Evolutionary conservation across 2,113 vertebrate species (phyloP).

Genomic region (Saguinus midas): DNA sequence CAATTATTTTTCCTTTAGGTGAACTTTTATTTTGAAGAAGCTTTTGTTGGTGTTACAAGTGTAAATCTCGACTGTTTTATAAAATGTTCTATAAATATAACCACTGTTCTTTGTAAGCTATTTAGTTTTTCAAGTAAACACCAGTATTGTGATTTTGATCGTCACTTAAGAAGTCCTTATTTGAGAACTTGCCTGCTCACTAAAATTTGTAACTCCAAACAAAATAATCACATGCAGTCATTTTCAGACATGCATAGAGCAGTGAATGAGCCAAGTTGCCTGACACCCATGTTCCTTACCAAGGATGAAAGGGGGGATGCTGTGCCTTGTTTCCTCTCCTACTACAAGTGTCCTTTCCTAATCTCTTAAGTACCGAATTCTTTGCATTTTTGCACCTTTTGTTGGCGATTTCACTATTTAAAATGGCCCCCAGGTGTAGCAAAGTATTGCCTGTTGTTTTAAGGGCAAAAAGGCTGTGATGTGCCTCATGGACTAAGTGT

Average conservation of each 20-base stretch:
- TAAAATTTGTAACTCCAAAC: not conserved
- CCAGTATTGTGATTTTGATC: not conserved
- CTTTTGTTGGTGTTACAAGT: not conserved
- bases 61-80: not conserved
- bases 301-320: accelerated
- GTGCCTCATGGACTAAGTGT: not conserved
- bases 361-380: accelerated
- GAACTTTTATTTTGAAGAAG: not conserved
- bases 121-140: not conserved
- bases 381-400: not conserved
- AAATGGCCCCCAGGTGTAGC: not conserved
- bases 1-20: not conserved
- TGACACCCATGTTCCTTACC: accelerated
- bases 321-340: not conserved
- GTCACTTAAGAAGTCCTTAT: not conserved
- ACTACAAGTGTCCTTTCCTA: not conserved
- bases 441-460: not conserved
- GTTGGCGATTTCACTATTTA: not conserved
- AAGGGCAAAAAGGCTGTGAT: not conserved
- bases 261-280: not conserved
- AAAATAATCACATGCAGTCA: not conserved
- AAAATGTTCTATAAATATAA: not conserved
- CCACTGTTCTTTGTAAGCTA: not conserved
- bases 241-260: accelerated
- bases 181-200: not conserved